Percentiles rank a stretch among this genome's conserved stretches.
Evolutionary conservation across 2,797 vertebrate species (phyloP).

Genomic region (Bovichtus diacanthus): DNA sequence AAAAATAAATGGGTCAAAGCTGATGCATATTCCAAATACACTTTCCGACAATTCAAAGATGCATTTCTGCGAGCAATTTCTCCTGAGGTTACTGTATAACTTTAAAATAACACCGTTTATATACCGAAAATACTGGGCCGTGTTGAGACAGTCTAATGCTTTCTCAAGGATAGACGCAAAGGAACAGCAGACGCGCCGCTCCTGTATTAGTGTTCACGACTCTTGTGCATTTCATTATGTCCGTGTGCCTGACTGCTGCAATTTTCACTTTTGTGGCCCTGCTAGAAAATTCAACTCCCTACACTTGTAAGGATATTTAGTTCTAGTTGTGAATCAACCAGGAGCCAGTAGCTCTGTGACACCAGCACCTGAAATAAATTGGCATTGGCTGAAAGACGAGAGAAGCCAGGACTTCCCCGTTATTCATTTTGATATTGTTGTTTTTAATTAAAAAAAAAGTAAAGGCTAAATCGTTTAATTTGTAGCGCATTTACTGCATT

Average conservation of each 20-base stretch:
- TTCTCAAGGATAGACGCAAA: background rate
- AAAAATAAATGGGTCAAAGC: background rate
- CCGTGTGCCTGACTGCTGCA: background rate
- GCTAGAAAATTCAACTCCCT: background rate
- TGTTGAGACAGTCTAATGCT: background rate
- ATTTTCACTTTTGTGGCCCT: constrained; percentile 1
- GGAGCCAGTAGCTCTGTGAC: background rate
- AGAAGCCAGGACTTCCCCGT: background rate
- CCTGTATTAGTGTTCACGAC: background rate
- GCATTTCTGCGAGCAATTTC: background rate
- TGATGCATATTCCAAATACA: background rate
- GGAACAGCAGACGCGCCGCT: background rate
- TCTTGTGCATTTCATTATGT: constrained; percentile 4
- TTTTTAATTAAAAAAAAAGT: no score
- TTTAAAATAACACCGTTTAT: background rate
- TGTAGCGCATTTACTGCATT: no score
- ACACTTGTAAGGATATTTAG: background rate
- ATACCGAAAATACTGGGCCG: background rate
- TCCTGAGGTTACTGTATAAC: background rate
- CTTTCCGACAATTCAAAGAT: background rate
- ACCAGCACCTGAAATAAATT: background rate
- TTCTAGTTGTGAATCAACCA: background rate
- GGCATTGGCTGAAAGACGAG: background rate
- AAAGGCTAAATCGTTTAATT: no score
- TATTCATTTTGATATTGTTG: background rate